phyloP scores from a whole-genome alignment of 2,888 invertebrate genomes.

The Andrena minutula region DNA sequence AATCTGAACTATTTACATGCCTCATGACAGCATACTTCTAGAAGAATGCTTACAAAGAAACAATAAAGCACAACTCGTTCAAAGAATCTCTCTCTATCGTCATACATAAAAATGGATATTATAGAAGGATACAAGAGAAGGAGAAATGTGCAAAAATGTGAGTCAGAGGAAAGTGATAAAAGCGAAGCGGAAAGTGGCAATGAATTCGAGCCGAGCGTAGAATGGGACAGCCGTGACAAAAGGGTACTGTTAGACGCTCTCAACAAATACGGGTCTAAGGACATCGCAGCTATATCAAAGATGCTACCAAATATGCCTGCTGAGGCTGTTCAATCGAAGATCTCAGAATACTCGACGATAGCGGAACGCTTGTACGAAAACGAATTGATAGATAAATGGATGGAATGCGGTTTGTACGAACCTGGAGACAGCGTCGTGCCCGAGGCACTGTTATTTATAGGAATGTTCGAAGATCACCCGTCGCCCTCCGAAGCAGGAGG shows the following conservation, averaged over 20 bases:
- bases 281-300: slow-evolving; percentile 71
- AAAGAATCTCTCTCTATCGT: background rate
- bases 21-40: background rate
- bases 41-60: background rate
- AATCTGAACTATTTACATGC: background rate
- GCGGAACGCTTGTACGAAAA: slow-evolving; percentile 60
- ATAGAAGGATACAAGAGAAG: background rate
- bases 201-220: background rate
- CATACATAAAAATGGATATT: slow-evolving; percentile 26
- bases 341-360: slow-evolving; percentile 71
- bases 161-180: background rate
- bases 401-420: slow-evolving; percentile 70
- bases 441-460: slow-evolving; percentile 78
- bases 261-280: slow-evolving; percentile 73
- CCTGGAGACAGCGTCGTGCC: slow-evolving; percentile 71
- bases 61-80: background rate
- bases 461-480: slow-evolving; percentile 78
- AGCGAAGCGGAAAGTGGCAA: background rate
- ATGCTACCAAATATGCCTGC: slow-evolving; percentile 71
- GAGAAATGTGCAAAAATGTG: background rate
- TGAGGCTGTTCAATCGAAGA: slow-evolving; percentile 72
- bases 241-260: slow-evolving; percentile 74
- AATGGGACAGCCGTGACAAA: slow-evolving; percentile 70
- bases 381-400: slow-evolving; percentile 72
- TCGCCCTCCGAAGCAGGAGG: slow-evolving; percentile 9